Conservation (phyloP, 2,888 invertebrate genomes). For the Chalcis sispes region DNA sequence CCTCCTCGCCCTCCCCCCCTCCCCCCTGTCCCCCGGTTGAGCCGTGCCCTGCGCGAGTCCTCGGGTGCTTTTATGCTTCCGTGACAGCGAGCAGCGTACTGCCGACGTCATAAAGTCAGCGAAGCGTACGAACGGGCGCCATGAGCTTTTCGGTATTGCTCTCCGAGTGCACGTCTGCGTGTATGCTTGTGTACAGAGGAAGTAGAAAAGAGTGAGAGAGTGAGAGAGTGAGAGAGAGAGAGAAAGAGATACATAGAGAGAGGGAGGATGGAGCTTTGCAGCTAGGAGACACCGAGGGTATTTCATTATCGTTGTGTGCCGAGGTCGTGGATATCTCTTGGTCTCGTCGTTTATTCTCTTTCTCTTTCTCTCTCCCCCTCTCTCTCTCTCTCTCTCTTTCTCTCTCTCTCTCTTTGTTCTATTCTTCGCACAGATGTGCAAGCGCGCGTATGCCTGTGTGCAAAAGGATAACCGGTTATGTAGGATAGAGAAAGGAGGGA, state of each 20-base stretch:
- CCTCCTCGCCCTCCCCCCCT: slow-evolving; percentile 49
- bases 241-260: slow-evolving; percentile 15
- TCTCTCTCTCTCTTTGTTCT: slow-evolving; percentile 27
- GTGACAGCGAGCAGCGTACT: no score
- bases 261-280: slow-evolving; percentile 34
- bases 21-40: slow-evolving; percentile 16
- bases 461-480: neutral
- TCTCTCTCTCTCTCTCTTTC: slow-evolving; percentile 17
- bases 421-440: neutral
- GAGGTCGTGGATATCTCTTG: slow-evolving; percentile 52
- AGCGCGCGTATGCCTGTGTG: neutral
- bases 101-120: slow-evolving; percentile 74
- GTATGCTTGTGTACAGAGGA: neutral
- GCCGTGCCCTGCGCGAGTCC: slow-evolving; percentile 19
- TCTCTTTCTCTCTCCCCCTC: neutral
- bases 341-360: slow-evolving; percentile 2
- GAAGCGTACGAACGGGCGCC: slow-evolving; percentile 68
- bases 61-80: slow-evolving; percentile 67
- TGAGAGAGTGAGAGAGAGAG: slow-evolving; percentile 32
- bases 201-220: slow-evolving; percentile 33
- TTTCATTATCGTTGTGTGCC: slow-evolving; percentile 68
- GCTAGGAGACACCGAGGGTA: slow-evolving; percentile 60
- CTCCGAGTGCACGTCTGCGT: slow-evolving; percentile 52
- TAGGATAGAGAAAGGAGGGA: neutral
- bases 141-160: slow-evolving; percentile 58